phyloP scores from a whole-genome alignment of 2,797 vertebrate genomes.

The Urophycis tenuis region DNA sequence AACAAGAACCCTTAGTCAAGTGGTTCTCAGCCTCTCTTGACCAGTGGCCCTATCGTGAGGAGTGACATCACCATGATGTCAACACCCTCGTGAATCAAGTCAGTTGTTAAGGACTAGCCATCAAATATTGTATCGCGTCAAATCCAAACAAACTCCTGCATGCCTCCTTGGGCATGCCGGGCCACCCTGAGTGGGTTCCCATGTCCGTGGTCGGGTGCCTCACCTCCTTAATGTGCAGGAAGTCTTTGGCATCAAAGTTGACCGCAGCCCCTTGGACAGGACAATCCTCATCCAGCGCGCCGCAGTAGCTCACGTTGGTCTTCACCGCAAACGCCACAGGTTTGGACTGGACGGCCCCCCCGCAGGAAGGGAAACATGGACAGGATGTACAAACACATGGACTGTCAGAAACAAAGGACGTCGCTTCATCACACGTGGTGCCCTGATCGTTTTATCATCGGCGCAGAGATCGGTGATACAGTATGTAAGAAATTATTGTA shows the following conservation, averaged over 20 bases:
- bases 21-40: too few relatives aligned
- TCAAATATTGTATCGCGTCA: neutral
- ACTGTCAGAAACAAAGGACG: neutral
- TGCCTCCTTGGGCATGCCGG: too few relatives aligned
- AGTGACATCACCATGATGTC: neutral
- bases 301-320: constrained; percentile 96
- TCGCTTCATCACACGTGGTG: too few relatives aligned
- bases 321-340: constrained; percentile 93
- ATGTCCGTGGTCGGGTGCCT: too few relatives aligned
- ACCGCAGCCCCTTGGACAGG: constrained; percentile 91
- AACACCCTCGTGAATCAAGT: neutral
- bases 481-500: neutral
- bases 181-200: too few relatives aligned
- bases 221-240: constrained; percentile 98
- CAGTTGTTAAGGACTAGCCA: neutral
- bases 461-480: too few relatives aligned
- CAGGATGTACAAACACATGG: constrained; percentile 1
- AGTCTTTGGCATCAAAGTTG: constrained; percentile 98
- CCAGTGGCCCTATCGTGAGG: too few relatives aligned
- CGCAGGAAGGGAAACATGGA: neutral
- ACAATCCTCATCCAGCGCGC: constrained; percentile 90
- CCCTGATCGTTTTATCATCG: neutral
- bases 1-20: too few relatives aligned
- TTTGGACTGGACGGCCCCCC: constrained; percentile 72
- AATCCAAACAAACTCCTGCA: neutral